Base-by-base conservation (phyloP, 2,888 invertebrate genomes). In the Stenchaetothrips biformis region DNA sequence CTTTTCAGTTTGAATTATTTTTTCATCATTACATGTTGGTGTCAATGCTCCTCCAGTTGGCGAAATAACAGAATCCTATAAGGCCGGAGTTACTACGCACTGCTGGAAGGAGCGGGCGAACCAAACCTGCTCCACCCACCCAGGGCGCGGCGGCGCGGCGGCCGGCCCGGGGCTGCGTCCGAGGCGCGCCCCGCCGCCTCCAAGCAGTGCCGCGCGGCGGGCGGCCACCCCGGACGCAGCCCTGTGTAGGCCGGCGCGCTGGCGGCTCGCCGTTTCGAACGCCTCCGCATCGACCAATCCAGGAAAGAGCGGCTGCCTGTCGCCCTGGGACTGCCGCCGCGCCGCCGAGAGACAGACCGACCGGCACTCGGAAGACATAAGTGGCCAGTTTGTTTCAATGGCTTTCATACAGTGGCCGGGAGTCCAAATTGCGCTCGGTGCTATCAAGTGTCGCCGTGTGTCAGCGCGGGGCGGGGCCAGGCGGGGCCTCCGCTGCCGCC, bases 351-450 rank as follows among this genome's bases (percentile, higher is more conserved):
- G 13, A 18, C 53, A 1, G 16, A 59, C 59, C 0, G 18, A 59
- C 18, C 53, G 53, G 6, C 16, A 53, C 6, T 13, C 59, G 59
- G 18, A 59, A 16, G 59, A 13, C 59, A 59, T 59, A 74, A 74
- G 67, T 74, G 67, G 25, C 7, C 67, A 21, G 67, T 74, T 74
- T 67, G 67, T 74, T 74, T 25, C 67, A 74, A 74, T 74, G 67
- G 25, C 67, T 25, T 25, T 74, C 13, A 53, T 53, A 53, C 18
- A 13, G 53, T 18, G 53, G 16, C 16, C 53, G 13, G 53, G 53
- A 53, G 37, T 37, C 37, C 53, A 18, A 53, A 53, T 74, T 74
- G 67, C 67, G 37, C 37, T 11, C 67, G 11, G 67, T 21, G 9
- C 21, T 11, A 37, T 37, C 37, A 37, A 37, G 37, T 37, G 37